phyloP scores from a whole-genome alignment of 2,797 vertebrate species.

The Adelosebastes latens region DNA sequence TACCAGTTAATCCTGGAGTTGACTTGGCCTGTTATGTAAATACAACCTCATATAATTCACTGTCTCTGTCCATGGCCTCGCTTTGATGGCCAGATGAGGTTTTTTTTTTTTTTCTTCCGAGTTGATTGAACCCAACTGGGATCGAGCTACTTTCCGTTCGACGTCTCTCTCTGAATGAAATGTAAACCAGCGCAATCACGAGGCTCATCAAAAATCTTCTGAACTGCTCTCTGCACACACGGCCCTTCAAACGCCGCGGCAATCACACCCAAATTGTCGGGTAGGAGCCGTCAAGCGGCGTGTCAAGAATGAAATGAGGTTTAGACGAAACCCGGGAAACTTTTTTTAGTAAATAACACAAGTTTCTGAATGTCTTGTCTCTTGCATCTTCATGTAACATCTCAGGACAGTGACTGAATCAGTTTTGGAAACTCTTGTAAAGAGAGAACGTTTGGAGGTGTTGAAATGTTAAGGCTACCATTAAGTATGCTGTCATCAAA shows the following conservation, averaged over 20 bases:
- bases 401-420: not conserved
- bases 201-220: slow-evolving; percentile 72
- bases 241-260: slow-evolving; percentile 40
- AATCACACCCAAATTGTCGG: slow-evolving; percentile 62
- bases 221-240: slow-evolving; percentile 41
- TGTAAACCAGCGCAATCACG: slow-evolving; percentile 76
- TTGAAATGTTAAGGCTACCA: slow-evolving; percentile 32
- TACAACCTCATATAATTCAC: slow-evolving; percentile 53
- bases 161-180: slow-evolving; percentile 67
- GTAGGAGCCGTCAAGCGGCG: slow-evolving; percentile 28
- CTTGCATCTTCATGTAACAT: not conserved
- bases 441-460: not conserved
- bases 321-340: slow-evolving; percentile 13
- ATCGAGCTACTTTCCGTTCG: slow-evolving; percentile 67
- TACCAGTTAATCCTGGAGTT: slow-evolving; percentile 57
- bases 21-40: slow-evolving; percentile 64
- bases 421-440: not conserved
- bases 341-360: slow-evolving; percentile 25
- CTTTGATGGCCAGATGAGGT: slow-evolving; percentile 69
- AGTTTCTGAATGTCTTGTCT: not conserved
- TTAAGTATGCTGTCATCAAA: slow-evolving; percentile 52
- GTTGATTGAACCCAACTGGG: slow-evolving; percentile 77
- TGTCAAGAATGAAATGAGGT: slow-evolving; percentile 28
- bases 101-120: slow-evolving; percentile 33
- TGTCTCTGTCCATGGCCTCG: slow-evolving; percentile 58